Base-by-base conservation (phyloP, 2,797 vertebrate genomes). In the Lemur catta region DNA sequence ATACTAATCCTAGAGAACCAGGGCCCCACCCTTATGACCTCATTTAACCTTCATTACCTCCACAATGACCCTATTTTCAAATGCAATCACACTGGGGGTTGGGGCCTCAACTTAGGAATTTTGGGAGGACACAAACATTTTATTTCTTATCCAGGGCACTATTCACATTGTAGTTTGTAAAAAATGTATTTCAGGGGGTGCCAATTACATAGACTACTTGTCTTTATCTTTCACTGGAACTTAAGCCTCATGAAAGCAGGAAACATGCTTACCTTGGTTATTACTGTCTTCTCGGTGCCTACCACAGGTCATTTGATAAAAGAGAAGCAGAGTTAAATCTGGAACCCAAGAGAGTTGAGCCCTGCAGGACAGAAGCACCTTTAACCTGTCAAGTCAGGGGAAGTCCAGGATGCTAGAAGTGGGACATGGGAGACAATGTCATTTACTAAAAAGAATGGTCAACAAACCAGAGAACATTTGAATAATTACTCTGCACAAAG, bases 401-500 rank as follows among this genome's bases (percentile, higher is more conserved):
- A 10, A n/a, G 6, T 41, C 65, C 4, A 35, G 12, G 35, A 4
- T 3, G 20, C 86, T 6, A 24, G 7, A 52, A 24, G 8, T 13
- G 7, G 6, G 78, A 55, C 1, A 6, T 15, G 20, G 22, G 52
- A 38, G 2, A 28, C 0, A 12, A 26, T 61, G 6, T 48, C 9
- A 10, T 52, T 46, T 35, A 7, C n/a, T 43, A 6, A 33, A 85
- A 84, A 57, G 50, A 78, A 50, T 20, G 61, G 35, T 67, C 10
- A 52, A 63, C 48, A 87, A 75, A 33, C 8, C 35, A 52, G 48
- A 17, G n/a, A 9, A 43, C 28, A 17, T 74, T 57, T 84, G 71
- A 69, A 55, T 88, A 52, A 88, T 92, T 84, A 30, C 28, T 80
- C 41, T 11, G 26, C 33, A 50, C 11, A 92, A 91, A 74, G 18